Percentiles rank a stretch among this genome's conserved stretches.
Conservation (phyloP, 1,140 invertebrate genomes). For the Pinna nobilis region DNA sequence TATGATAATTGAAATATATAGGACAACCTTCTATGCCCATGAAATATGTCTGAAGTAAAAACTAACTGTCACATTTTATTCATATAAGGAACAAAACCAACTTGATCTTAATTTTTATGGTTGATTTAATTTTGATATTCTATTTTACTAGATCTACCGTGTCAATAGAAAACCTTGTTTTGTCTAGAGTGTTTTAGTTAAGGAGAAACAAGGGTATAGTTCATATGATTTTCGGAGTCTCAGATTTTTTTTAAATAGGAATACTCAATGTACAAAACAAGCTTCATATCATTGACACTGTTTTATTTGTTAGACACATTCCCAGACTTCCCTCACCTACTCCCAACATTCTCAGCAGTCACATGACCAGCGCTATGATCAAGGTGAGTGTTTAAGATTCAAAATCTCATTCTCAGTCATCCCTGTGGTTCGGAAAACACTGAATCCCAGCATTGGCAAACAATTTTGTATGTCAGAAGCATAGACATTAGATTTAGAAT, state of each 20-base stretch:
- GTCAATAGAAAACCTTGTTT: constrained; percentile 8
- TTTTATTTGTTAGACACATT: constrained; percentile 51
- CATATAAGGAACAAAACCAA: not conserved
- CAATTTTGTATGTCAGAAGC: too few relatives aligned
- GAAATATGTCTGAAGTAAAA: not conserved
- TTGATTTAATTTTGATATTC: constrained; percentile 2
- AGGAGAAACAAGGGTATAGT: too few relatives aligned
- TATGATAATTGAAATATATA: too few relatives aligned
- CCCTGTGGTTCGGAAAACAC: too few relatives aligned
- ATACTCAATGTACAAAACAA: not conserved
- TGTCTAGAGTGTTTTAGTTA: constrained; percentile 6
- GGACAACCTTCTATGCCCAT: too few relatives aligned
- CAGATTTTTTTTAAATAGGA: not conserved
- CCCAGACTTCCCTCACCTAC: constrained; percentile 63
- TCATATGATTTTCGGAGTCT: too few relatives aligned
- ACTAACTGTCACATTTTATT: not conserved
- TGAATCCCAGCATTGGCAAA: too few relatives aligned
- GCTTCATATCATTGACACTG: not conserved
- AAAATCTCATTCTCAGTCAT: too few relatives aligned
- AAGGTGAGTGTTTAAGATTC: constrained; percentile 45
- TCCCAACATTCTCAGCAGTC: constrained; percentile 43
- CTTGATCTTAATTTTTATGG: not conserved
- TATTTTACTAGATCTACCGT: constrained; percentile 1
- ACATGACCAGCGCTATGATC: constrained; percentile 57
- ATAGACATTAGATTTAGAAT: too few relatives aligned